These are phyloP conservation scores for Rhagoletis pomonella DNA, from an alignment of 1,140 invertebrate genomes.

Conservation along the genomic window DNA sequence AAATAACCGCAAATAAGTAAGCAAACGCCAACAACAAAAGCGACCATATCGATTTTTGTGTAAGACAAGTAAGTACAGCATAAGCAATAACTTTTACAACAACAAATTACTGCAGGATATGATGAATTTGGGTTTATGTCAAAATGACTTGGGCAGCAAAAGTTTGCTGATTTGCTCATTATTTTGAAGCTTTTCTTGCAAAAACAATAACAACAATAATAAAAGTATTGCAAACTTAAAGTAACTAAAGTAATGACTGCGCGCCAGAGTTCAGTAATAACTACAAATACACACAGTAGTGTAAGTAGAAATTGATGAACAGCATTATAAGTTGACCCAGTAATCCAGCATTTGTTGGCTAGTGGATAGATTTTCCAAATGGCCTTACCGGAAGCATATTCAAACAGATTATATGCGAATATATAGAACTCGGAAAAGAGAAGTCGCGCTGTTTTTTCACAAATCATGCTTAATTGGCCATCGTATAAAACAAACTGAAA, in stretches of 20 bases:
- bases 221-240: not conserved
- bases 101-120: not conserved
- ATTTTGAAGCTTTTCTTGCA: conserved; percentile 42
- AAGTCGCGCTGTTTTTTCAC: no score
- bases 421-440: no score
- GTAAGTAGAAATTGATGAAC: conserved; percentile 7
- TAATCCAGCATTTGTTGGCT: conserved; percentile 1
- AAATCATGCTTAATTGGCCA: no score
- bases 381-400: not conserved
- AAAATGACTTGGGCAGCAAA: conserved; percentile 34
- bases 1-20: not conserved
- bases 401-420: not conserved
- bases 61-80: conserved; percentile 37
- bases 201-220: not conserved
- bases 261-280: not conserved
- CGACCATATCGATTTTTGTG: conserved; percentile 25
- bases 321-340: not conserved
- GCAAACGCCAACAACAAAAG: conserved; percentile 6
- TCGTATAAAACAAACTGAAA: no score
- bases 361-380: not conserved
- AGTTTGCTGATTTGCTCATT: conserved; percentile 49
- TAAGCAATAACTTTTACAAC: not conserved
- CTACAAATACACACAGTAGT: not conserved
- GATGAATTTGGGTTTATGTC: no score
- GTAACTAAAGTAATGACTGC: not conserved